Base-by-base conservation (phyloP, 2,113 vertebrate genomes). In the Neopipo cinnamomea region DNA sequence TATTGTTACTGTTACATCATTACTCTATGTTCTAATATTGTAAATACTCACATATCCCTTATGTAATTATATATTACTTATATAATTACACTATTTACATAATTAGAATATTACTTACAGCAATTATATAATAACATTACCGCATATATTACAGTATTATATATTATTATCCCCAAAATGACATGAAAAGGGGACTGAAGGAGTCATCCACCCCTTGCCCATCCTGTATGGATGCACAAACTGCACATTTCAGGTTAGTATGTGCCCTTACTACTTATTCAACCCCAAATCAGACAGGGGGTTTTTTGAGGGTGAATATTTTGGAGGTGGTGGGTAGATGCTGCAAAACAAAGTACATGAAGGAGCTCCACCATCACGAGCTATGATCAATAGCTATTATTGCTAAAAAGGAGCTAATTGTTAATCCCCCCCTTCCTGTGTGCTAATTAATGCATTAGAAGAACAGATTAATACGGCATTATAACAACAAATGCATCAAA, bases 161-260 rank as follows among this genome's bases (percentile, higher is more conserved):
- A 2, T 8, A 72, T 63, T 52, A n/a, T 61, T 27, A 46, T 22
- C n/a, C 33, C 44, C 37, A 49, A 85, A 85, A 2, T 22, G 37
- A 23, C 25, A 22, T 16, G 75, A 47, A 39, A 58, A 10, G 42
- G 14, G 24, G 50, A 33, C 2, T 0, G 12, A 24, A 71, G 17
- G 28, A 50, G 20, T 14, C 18, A 5, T 3, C n/a, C n/a, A 65
- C 6, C 8, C 46, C 9, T 1, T 1, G 8, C 33, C 35, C 8
- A 0, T 9, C 21, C 39, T 6, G 4, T 1, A 17, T 0, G 3
- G 67, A 31, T 7, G 14, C 71, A 15, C 2, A 1, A 42, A 28
- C 18, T 4, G 3, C 30, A 2, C 11, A 7, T 58, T 89, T 23
- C 50, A 18, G n/a, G 15, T 65, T 52, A 15, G 35, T 5, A 3